Percentiles rank a stretch among this genome's conserved stretches.
These are phyloP conservation scores for Oligia latruncula DNA, from an alignment of 2,888 invertebrate species.

Conservation along the genomic window DNA sequence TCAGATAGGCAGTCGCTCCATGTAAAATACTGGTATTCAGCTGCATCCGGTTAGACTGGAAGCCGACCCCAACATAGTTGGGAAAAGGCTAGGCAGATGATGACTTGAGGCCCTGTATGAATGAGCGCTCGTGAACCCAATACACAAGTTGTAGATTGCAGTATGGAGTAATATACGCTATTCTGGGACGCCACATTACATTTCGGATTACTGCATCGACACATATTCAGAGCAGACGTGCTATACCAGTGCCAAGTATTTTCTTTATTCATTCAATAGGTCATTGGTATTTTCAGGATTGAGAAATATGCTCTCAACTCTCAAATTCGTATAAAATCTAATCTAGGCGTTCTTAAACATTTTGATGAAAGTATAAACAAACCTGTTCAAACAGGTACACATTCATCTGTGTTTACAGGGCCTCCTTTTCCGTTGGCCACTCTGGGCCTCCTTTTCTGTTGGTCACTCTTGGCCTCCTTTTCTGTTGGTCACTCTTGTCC, in stretches of 20 bases:
- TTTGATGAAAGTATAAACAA: not conserved
- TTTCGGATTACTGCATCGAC: slow-evolving; percentile 52
- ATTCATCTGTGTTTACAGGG: not conserved
- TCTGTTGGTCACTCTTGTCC: too few relatives aligned
- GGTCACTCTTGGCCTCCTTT: too few relatives aligned
- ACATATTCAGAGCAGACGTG: slow-evolving; percentile 42
- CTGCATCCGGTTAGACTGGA: too few relatives aligned
- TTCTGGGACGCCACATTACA: slow-evolving; percentile 28
- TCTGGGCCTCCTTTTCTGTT: too few relatives aligned
- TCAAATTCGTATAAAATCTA: not conserved
- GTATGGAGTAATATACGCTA: slow-evolving; percentile 41
- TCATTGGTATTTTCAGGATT: slow-evolving; percentile 42
- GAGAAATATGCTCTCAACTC: not conserved
- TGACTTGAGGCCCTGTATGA: not conserved
- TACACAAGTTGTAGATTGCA: slow-evolving; percentile 32
- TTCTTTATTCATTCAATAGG: not conserved
- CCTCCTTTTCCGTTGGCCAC: too few relatives aligned
- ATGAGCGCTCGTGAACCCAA: slow-evolving; percentile 23
- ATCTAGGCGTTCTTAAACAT: not conserved
- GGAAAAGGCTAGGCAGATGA: too few relatives aligned
- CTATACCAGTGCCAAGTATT: slow-evolving; percentile 54
- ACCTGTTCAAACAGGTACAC: not conserved
- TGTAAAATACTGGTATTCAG: too few relatives aligned
- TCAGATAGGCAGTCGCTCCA: too few relatives aligned
- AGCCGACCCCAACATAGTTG: too few relatives aligned